These are phyloP conservation scores for Siniperca obscura DNA, from an alignment of 2,797 vertebrate genomes.

Conservation along the genomic window DNA sequence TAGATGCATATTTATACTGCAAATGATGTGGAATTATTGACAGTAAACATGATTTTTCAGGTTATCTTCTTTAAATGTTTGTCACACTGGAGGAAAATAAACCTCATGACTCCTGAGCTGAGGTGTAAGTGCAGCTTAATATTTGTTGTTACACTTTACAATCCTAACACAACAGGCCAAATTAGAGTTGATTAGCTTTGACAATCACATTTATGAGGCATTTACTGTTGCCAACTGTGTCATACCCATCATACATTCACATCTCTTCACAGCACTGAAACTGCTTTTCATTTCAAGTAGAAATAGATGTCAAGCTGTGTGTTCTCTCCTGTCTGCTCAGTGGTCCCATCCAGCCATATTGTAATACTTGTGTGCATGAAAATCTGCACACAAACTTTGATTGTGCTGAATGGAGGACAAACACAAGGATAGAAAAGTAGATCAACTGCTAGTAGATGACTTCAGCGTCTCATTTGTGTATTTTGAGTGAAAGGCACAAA, in stretches of 20 bases:
- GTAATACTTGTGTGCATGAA: slow-evolving; percentile 31
- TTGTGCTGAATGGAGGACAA: slow-evolving; percentile 12
- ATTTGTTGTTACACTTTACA: slow-evolving; percentile 5
- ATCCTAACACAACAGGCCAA: slow-evolving; percentile 10
- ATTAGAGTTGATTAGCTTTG: slow-evolving; percentile 20
- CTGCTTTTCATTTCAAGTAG: not conserved
- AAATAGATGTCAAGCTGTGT: slow-evolving; percentile 14
- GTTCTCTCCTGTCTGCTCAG: slow-evolving; percentile 10
- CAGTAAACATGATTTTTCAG: not conserved
- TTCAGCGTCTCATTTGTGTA: not conserved
- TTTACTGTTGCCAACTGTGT: not conserved
- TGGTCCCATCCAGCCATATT: slow-evolving; percentile 32
- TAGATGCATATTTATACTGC: not conserved
- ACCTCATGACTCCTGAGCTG: not conserved
- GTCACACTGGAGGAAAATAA: not conserved
- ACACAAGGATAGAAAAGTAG: not conserved
- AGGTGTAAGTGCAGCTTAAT: not conserved
- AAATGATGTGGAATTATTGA: not conserved
- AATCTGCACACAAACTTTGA: slow-evolving; percentile 25
- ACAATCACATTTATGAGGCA: slow-evolving; percentile 11
- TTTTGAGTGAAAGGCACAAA: not conserved
- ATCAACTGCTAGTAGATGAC: not conserved
- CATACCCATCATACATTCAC: not conserved
- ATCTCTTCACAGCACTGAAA: not conserved
- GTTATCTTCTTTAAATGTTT: not conserved